These are phyloP conservation scores for Drosophila kepulauana DNA, from an alignment of 1,140 invertebrate species.

Conservation along the genomic window DNA sequence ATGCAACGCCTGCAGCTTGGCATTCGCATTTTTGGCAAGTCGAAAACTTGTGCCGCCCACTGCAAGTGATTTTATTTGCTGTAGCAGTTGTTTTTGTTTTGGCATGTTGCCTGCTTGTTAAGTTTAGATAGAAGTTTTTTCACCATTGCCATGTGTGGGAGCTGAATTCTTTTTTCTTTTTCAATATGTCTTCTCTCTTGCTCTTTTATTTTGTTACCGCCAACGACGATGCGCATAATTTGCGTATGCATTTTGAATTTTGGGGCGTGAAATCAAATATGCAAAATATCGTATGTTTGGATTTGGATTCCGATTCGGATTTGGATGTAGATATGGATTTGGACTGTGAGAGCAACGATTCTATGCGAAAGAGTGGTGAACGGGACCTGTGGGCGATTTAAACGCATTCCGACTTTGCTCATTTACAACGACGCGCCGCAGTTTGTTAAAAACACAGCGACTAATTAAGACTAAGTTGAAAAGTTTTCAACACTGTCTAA, in stretches of 20 bases:
- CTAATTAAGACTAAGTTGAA: slow-evolving; percentile 77
- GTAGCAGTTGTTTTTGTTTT: slow-evolving; percentile 36
- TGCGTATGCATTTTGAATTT: slow-evolving; percentile 78
- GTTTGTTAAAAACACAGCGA: slow-evolving; percentile 19
- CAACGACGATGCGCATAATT: slow-evolving; percentile 77
- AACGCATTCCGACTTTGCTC: slow-evolving; percentile 10
- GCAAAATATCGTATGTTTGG: slow-evolving; percentile 69
- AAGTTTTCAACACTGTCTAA: slow-evolving; percentile 49
- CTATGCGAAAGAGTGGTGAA: not conserved
- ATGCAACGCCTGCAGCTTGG: slow-evolving; percentile 34
- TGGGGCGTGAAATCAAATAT: slow-evolving; percentile 79
- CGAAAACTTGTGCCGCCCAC: slow-evolving; percentile 44
- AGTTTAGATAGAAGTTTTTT: slow-evolving; percentile 53
- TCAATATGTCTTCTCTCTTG: not conserved
- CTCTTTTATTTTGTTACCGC: slow-evolving; percentile 27
- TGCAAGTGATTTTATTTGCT: slow-evolving; percentile 36
- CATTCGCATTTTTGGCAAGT: slow-evolving; percentile 64
- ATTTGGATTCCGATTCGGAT: slow-evolving; percentile 47
- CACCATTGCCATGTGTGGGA: slow-evolving; percentile 66
- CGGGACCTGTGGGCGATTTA: slow-evolving; percentile 12
- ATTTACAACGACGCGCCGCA: slow-evolving; percentile 9
- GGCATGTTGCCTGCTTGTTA: slow-evolving; percentile 68
- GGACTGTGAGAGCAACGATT: slow-evolving; percentile 18
- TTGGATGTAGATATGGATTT: slow-evolving; percentile 40
- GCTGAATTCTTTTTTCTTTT: slow-evolving; percentile 28